Base-by-base conservation (phyloP, 1,140 invertebrate genomes). In the Calliopsis andreniformis region DNA sequence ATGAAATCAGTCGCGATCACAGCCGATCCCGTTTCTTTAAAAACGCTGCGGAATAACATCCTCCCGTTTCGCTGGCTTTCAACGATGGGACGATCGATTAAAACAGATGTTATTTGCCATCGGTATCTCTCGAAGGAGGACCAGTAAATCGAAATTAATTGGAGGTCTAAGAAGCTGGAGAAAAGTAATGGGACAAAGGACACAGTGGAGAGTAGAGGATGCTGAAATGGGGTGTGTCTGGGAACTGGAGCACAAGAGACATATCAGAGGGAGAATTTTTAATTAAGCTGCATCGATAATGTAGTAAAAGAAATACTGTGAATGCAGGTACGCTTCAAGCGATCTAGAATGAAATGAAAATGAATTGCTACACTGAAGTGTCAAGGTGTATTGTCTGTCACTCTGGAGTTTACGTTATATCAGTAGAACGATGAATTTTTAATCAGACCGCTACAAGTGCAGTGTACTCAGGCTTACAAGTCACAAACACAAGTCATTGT, bases 21-120 rank as follows among this genome's bases (percentile, higher is more conserved):
- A 35, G 28, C 10, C 28, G 59, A 79, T 82, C 61, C 58, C 67
- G 80, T 59, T 79, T 64, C 14, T 63, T 76, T 35, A 25, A 76
- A 35, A 30, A 20, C 39, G 32, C 47, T 30, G 32, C 28, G 47
- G 47, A 53, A 18, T 53, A 35, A 25, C 28, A 35, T 39, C n/a
- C 30, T 23, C 20, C 25, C 20, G 42, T 58, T 58, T n/a, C 4
- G 7, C 18, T 14, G 56, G n/a, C 18, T 39, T 32, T 32, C 53
- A 30, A n/a, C 18, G 30, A 59, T 20, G 30, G 56, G 4, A 12
- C n/a, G 23, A 20, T 39, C 42, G 32, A 63, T 61, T 30, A 28
- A 51, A 71, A 71, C 58, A 63, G 69, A 63, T 63, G 69, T 71
- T 71, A 25, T 23, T 8, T 28, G 20, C 20, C 14, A 23, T 18